Conservation (phyloP, 2,888 invertebrate genomes). For the Yponomeuta malinellus region DNA sequence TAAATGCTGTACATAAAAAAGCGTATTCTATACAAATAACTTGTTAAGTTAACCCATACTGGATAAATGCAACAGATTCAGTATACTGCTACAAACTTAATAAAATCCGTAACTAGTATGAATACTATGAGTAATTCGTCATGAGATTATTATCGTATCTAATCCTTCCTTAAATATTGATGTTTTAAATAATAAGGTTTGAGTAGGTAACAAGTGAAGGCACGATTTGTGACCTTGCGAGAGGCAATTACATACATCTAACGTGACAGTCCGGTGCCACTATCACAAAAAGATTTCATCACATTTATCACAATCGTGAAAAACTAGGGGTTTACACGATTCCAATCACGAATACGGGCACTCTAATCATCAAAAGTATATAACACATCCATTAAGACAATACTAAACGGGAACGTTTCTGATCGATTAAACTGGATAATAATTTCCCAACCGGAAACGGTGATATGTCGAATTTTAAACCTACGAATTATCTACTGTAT, state of each 20-base stretch:
- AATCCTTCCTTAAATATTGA: conserved; percentile 28
- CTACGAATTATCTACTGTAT: neutral
- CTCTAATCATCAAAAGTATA: neutral
- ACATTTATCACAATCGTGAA: conserved; percentile 69
- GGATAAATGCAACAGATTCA: conserved; percentile 67
- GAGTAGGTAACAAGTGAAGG: conserved; percentile 55
- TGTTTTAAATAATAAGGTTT: conserved; percentile 30
- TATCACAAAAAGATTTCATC: conserved; percentile 71
- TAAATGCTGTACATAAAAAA: conserved; percentile 68
- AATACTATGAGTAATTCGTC: conserved; percentile 57
- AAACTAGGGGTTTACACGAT: conserved; percentile 41
- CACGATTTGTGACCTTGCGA: conserved; percentile 41
- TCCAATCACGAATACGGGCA: conserved; percentile 11
- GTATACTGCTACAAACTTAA: conserved; percentile 43
- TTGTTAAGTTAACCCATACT: conserved; percentile 52
- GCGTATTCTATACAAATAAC: conserved; percentile 67
- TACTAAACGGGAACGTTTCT: neutral
- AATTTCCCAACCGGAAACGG: neutral
- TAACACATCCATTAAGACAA: neutral
- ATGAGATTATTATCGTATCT: conserved; percentile 39
- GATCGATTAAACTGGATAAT: neutral
- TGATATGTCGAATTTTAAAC: conserved; percentile 9
- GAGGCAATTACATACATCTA: conserved; percentile 62
- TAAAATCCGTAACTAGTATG: conserved; percentile 38
- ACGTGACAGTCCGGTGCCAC: conserved; percentile 67